These are phyloP conservation scores for Chrysolina oricalcia DNA, from an alignment of 2,888 invertebrate species.

Conservation along the genomic window DNA sequence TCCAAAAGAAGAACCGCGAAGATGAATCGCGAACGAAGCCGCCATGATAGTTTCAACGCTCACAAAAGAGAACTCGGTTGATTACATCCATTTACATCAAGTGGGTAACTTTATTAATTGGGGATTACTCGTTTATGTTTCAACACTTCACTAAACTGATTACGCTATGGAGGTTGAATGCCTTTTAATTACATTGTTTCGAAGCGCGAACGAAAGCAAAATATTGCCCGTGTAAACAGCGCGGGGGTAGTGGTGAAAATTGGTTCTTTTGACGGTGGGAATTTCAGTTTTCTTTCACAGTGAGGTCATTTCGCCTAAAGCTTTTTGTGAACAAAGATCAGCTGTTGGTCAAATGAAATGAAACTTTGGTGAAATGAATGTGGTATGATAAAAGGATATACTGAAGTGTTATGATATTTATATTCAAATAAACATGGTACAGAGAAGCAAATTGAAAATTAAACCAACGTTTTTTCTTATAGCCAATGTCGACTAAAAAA, in stretches of 20 bases:
- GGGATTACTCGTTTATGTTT: constrained; percentile 24
- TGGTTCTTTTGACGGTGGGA: neutral
- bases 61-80: constrained; percentile 9
- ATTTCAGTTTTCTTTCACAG: neutral
- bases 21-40: neutral
- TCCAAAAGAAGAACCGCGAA: neutral
- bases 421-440: no score
- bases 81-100: constrained; percentile 26
- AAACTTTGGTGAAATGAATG: no score
- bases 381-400: no score
- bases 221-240: neutral
- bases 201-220: neutral
- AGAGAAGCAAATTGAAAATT: no score
- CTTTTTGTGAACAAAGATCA: no score
- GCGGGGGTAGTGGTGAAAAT: neutral
- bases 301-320: neutral
- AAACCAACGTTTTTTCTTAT: no score
- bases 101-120: constrained; percentile 27
- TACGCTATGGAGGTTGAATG: neutral
- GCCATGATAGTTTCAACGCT: neutral
- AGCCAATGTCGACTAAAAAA: no score
- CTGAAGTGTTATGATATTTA: no score
- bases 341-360: no score
- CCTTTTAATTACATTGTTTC: constrained; percentile 15
- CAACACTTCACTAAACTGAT: constrained; percentile 16